Evolutionary conservation across 2,888 invertebrate genomes (phyloP), one percentile per base, ranked within the genome.

Genomic region (Yponomeuta cagnagella): DNA sequence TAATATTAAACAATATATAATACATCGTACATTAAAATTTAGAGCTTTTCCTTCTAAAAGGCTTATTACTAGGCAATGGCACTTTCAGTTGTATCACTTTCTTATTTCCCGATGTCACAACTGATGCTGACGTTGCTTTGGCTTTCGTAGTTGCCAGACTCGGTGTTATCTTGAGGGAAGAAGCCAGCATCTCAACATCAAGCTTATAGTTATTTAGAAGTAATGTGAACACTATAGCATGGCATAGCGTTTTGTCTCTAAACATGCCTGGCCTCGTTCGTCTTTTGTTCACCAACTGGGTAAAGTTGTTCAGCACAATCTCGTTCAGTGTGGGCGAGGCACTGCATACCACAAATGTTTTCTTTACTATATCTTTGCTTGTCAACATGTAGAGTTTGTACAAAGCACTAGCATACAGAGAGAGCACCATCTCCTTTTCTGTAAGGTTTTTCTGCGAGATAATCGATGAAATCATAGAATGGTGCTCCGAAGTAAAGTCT

Each of bases 181-280:
- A 80, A 72, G 85, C 83, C 0, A 92, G 72, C 2, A 77, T 76
- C 0, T 86, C 85, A 8, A 89, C 72, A 0, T 85, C 81, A 75
- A 88, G 80, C 73, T 86, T 89, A 63, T 79, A 85, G 72, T 87
- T 83, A 74, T 87, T 90, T 30, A 92, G 76, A 1, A 91, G 71
- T 30, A 91, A 74, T 31, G 88, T 73, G 31, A 89, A 83, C 0
- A 92, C 89, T 70, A 91, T 77, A 0, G 85, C 84, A 52, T 89
- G 82, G 68, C 90, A 90, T 8, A 91, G 73, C 0, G 87, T 76
- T 71, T 89, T 92, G 67, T 92, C 92, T 74, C 85, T 88, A 15
- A 80, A 86, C 0, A 83, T 85, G 0, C 77, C 76, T 0, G 91
- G 83, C 10, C 92, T 72, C 2, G 0, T 76, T 77, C 0, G 84